Evolutionary conservation across 2,888 invertebrate species (phyloP), one percentile per base, ranked within the genome.

Genomic region (Harpagoxenus sublaevis): DNA sequence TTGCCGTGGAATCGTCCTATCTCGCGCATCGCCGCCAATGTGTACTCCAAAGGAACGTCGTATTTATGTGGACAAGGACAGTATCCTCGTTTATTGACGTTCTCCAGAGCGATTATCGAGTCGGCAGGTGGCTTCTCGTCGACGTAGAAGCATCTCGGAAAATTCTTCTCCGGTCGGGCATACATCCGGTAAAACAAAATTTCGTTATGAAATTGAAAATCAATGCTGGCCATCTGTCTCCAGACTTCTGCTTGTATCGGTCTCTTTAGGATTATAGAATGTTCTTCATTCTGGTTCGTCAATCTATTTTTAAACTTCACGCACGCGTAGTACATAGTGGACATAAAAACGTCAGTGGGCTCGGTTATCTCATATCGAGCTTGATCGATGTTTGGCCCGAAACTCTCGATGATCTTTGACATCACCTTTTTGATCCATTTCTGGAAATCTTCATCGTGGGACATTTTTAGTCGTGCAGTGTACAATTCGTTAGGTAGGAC

Each of bases 1-100:
- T 85, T 88, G 2, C 89, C 92, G 75, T 95, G 95, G 65, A 94
- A 92, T 31, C 86, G 90, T 0, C 89, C 94, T 0, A 95, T 89
- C n/a, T 93, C 92, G 9, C 87, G 86, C 23, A 94, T 68, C 4
- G 92, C 92, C 1, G 93, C 89, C 2, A 92, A 9, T 0, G 90
- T 84, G 39, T 94, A 94, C 2, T 93, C 90, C 42, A 92, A 3
- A 0, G 92, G 90, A 0, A 91, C 4, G n/a, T 93, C 82, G 23
- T 77, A 62, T 1, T 75, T 84, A 12, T 86, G 65, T 0, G 89
- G 63, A 51, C 87, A 88, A 0, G 91, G 4, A 0, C 63, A 6
- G 57, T 89, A 94, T 1, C 93, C 94, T 0, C 42, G 55, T 5
- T 70, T 6, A 6, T 10, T 79, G 4, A 93, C 84, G 65, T 95